These are phyloP conservation scores for Knipowitschia caucasica DNA, from an alignment of 2,797 vertebrate genomes.

Conservation along the genomic window DNA sequence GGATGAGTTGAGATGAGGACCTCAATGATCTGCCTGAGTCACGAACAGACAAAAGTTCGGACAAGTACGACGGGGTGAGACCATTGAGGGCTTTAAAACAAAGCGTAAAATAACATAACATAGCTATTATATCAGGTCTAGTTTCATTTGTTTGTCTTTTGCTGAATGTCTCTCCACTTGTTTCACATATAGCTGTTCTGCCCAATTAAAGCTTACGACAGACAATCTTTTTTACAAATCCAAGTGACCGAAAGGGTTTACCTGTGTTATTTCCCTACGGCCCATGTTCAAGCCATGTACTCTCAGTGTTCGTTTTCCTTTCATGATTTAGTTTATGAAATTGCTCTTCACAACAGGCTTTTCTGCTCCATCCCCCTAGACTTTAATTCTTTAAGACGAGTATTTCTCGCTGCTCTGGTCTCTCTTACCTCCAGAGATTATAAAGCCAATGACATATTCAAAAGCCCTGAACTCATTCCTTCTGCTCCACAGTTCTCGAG, in stretches of 20 bases:
- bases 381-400: constrained; percentile 52
- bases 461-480: constrained; percentile 63
- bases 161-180: background rate
- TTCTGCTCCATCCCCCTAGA: constrained; percentile 31
- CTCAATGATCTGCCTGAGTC: too few species aligned
- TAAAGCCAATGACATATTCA: constrained; percentile 64
- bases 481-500: constrained; percentile 62
- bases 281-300: constrained; percentile 10
- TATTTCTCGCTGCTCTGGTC: constrained; percentile 25
- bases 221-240: too few species aligned
- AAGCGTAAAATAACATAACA: too few species aligned
- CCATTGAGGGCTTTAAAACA: too few species aligned
- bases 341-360: constrained; percentile 36
- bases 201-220: background rate
- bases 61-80: too few species aligned
- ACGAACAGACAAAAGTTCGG: too few species aligned
- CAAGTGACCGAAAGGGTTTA: too few species aligned
- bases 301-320: constrained; percentile 1
- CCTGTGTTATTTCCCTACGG: background rate
- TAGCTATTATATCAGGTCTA: too few species aligned
- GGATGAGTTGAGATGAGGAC: too few species aligned
- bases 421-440: constrained; percentile 52
- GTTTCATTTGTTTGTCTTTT: background rate
- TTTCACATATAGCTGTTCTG: background rate
- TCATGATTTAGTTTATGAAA: constrained; percentile 26